phyloP scores from a whole-genome alignment of 2,113 vertebrate genomes.

The Fregetta grallaria region DNA sequence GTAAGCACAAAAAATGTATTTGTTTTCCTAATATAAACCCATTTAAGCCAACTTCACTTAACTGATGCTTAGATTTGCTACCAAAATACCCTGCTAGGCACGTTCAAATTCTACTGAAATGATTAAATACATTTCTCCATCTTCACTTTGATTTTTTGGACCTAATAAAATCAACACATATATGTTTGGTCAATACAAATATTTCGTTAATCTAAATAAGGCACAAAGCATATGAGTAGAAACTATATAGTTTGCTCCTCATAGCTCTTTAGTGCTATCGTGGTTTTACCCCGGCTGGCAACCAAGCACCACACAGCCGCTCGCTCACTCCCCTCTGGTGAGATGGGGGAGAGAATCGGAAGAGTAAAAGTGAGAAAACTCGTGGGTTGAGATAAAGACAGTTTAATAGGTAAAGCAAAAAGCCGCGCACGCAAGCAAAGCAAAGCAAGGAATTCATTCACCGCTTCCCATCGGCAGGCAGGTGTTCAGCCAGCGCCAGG shows the following conservation, averaged over 20 bases:
- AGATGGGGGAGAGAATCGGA: too few relatives aligned
- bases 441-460: too few relatives aligned
- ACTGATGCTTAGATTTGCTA: neutral
- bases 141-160: neutral
- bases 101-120: neutral
- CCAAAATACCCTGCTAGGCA: neutral
- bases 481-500: too few relatives aligned
- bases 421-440: too few relatives aligned
- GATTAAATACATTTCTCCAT: neutral
- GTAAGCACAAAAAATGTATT: neutral
- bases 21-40: neutral
- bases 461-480: too few relatives aligned
- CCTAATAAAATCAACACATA: neutral
- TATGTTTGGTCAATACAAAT: neutral
- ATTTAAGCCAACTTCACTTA: neutral
- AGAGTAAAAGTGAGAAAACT: too few relatives aligned
- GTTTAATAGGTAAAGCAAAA: too few relatives aligned
- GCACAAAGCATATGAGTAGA: neutral
- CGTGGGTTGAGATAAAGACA: too few relatives aligned
- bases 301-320: too few relatives aligned
- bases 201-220: neutral
- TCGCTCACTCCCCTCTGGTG: too few relatives aligned
- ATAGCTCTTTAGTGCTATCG: neutral
- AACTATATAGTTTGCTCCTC: neutral
- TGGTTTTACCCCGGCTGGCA: too few relatives aligned